Conservation (phyloP, 30 jellyfish, hydroid and myxozoan genomes). For the Mastigias papua region DNA sequence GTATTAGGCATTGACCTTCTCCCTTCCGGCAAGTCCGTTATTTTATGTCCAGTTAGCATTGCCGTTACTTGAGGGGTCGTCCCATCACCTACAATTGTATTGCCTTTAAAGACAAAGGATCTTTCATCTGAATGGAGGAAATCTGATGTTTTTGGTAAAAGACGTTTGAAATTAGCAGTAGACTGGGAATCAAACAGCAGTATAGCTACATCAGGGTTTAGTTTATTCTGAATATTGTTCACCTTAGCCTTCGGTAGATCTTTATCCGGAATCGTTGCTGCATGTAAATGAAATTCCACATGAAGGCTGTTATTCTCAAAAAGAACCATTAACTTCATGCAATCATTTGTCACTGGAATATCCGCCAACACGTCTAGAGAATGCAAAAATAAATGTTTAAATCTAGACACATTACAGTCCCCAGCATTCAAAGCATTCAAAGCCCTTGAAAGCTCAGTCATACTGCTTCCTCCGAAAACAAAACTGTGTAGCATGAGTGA, state of each 20-base stretch:
- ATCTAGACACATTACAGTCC: too few relatives aligned
- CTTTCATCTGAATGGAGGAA: background rate
- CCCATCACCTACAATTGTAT: constrained; percentile 86
- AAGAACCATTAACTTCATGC: constrained; percentile 20
- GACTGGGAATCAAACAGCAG: constrained; percentile 65
- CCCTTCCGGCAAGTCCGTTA: constrained; percentile 75
- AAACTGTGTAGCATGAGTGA: too few relatives aligned
- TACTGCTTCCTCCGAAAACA: too few relatives aligned
- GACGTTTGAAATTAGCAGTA: constrained; percentile 44
- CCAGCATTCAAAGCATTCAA: too few relatives aligned
- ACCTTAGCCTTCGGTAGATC: background rate
- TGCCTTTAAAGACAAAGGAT: constrained; percentile 52
- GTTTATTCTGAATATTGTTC: background rate
- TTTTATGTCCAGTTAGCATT: constrained; percentile 57
- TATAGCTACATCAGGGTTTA: constrained; percentile 18
- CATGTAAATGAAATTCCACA: constrained; percentile 34
- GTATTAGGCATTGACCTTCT: constrained; percentile 48
- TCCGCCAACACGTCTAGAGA: constrained; percentile 9
- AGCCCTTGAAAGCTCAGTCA: too few relatives aligned
- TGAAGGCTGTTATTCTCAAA: constrained; percentile 14
- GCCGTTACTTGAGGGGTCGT: constrained; percentile 84
- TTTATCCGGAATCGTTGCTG: constrained; percentile 28
- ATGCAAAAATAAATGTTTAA: too few relatives aligned
- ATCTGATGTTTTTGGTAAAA: constrained; percentile 30
- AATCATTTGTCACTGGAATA: constrained; percentile 9